Conservation (phyloP, 2,113 vertebrate genomes). For the Chinchilla lanigera region DNA sequence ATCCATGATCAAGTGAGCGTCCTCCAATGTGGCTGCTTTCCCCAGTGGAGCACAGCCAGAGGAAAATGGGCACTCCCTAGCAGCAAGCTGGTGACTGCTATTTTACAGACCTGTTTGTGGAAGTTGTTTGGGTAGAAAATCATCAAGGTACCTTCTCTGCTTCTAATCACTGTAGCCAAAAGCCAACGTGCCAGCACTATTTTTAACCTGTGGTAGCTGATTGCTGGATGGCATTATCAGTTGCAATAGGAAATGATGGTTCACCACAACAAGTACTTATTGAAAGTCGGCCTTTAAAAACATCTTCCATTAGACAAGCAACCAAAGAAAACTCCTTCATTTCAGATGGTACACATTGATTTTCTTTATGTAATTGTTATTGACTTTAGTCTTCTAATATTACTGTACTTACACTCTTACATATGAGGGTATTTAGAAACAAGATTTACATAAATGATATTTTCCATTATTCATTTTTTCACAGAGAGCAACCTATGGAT, state of each 20-base stretch:
- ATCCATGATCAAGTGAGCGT: conserved; percentile 51
- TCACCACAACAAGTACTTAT: conserved; percentile 42
- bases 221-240: conserved; percentile 28
- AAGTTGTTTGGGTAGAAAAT: conserved; percentile 53
- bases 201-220: conserved; percentile 50
- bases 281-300: conserved; percentile 66
- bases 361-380: conserved; percentile 79
- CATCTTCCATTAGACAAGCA: conserved; percentile 67
- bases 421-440: conserved; percentile 74
- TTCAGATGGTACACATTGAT: conserved; percentile 72
- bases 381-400: conserved; percentile 77
- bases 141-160: conserved; percentile 46
- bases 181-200: conserved; percentile 22
- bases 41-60: not conserved
- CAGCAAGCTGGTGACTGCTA: conserved; percentile 52
- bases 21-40: conserved; percentile 43
- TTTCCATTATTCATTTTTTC: conserved; percentile 65
- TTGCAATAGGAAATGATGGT: conserved; percentile 54
- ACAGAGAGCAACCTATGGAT: conserved; percentile 41
- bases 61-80: conserved; percentile 24
- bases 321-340: conserved; percentile 65
- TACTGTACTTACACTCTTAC: conserved; percentile 73
- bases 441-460: conserved; percentile 75
- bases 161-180: conserved; percentile 63
- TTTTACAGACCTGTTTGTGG: conserved; percentile 69